Evolutionary conservation across 1,140 invertebrate genomes (phyloP).

Genomic region (Liolophura sinensis): DNA sequence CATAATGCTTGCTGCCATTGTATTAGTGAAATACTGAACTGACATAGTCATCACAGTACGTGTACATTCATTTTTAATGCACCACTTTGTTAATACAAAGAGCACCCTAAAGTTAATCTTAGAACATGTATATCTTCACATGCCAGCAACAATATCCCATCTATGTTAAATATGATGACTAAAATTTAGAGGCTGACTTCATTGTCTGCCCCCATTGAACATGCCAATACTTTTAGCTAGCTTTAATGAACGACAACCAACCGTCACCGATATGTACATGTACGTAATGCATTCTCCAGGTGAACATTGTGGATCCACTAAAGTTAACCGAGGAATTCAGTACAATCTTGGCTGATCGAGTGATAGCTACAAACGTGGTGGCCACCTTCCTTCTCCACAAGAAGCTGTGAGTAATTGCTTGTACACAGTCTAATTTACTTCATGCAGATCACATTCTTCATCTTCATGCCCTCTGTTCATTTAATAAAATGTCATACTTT

Average conservation of each 20-base stretch:
- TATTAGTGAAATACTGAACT: neutral
- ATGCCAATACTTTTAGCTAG: neutral
- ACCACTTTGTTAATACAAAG: too few species aligned
- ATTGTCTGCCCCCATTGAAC: too few species aligned
- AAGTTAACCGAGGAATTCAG: constrained; percentile 53
- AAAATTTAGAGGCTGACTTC: too few species aligned
- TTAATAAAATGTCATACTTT: too few species aligned
- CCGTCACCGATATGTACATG: neutral
- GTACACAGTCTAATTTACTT: neutral
- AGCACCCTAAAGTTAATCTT: too few species aligned
- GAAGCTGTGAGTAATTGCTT: constrained; percentile 40
- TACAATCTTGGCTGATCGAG: constrained; percentile 46
- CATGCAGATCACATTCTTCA: neutral
- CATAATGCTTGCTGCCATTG: too few species aligned
- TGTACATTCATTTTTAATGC: too few species aligned
- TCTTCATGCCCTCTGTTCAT: too few species aligned
- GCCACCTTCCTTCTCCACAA: constrained; percentile 50
- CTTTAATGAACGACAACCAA: constrained; percentile 3
- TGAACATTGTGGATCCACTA: constrained; percentile 55
- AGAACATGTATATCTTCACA: too few species aligned
- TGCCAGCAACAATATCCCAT: neutral
- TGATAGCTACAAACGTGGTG: constrained; percentile 54
- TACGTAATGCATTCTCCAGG: constrained; percentile 28
- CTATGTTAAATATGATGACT: neutral
- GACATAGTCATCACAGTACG: too few species aligned